Conservation (phyloP, 2,113 vertebrate genomes). For the Empidonax traillii region DNA sequence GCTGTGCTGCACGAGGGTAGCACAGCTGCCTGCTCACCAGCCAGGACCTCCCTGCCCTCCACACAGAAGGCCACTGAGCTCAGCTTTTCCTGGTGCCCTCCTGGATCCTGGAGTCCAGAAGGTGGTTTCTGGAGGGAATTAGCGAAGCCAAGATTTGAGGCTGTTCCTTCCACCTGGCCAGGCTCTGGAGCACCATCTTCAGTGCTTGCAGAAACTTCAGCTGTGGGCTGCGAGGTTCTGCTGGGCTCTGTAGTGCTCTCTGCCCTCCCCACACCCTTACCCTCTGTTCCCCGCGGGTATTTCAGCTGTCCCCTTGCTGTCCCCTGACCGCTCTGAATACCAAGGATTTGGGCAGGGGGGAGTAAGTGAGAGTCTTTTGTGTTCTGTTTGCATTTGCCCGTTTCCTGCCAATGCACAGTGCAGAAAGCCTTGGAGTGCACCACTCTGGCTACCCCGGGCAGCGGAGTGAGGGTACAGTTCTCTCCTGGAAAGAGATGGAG, state of each 20-base stretch:
- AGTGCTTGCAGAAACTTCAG: conserved; percentile 51
- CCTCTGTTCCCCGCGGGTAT: conserved; percentile 62
- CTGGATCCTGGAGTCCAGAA: conserved; percentile 58
- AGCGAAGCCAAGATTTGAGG: conserved; percentile 19
- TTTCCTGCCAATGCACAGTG: conserved; percentile 97
- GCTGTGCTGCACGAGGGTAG: not conserved
- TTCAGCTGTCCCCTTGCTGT: conserved; percentile 75
- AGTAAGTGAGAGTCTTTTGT: conserved; percentile 81
- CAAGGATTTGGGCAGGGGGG: conserved; percentile 91
- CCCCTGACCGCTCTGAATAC: conserved; percentile 85
- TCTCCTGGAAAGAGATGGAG: conserved; percentile 92
- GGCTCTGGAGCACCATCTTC: conserved; percentile 71
- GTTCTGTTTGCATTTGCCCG: conserved; percentile 85
- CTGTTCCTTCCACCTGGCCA: conserved; percentile 49
- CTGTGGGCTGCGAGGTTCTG: conserved; percentile 17
- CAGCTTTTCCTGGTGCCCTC: conserved; percentile 42
- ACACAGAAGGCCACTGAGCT: not conserved
- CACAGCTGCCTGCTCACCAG: not conserved
- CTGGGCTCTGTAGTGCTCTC: conserved; percentile 49
- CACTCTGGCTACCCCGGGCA: conserved; percentile 93
- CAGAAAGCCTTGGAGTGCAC: conserved; percentile 98
- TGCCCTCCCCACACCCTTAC: conserved; percentile 57
- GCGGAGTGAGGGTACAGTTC: conserved; percentile 83
- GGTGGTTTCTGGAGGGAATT: conserved; percentile 44
- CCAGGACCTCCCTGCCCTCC: conserved; percentile 22